A percentile compares a stretch with the other conserved stretches of the same genome.
phyloP scores from a whole-genome alignment of 2,888 invertebrate genomes.

The Cyaniris semiargus region DNA sequence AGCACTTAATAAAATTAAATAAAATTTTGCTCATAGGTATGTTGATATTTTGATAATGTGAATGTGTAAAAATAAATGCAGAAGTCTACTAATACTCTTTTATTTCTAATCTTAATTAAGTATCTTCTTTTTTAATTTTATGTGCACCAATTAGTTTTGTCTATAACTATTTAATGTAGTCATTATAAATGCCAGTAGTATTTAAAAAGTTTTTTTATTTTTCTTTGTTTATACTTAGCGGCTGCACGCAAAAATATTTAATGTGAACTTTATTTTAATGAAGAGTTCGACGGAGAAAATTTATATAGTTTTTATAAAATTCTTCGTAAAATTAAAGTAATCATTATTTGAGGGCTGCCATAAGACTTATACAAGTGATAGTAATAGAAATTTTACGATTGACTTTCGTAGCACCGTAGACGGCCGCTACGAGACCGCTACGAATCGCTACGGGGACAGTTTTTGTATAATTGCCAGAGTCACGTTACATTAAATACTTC shows the following conservation, averaged over 20 bases:
- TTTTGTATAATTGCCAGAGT: background rate
- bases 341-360: too few species aligned
- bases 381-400: background rate
- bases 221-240: too few species aligned
- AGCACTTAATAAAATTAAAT: background rate
- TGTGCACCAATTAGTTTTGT: background rate
- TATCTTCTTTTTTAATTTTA: background rate
- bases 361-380: too few species aligned
- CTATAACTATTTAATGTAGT: background rate
- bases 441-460: background rate
- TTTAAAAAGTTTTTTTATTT: background rate
- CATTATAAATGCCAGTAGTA: background rate
- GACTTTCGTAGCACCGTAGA: background rate
- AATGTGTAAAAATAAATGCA: background rate
- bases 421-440: slow-evolving; percentile 1
- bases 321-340: too few species aligned
- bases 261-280: too few species aligned
- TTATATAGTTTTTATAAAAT: too few species aligned
- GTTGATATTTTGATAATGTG: background rate
- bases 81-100: background rate
- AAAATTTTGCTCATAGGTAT: background rate
- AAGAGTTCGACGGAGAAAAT: too few species aligned
- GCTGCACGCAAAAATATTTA: too few species aligned
- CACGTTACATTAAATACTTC: background rate
- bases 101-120: background rate